Evolutionary conservation across 2,888 invertebrate genomes (phyloP).

Genomic region (Brenthis ino): DNA sequence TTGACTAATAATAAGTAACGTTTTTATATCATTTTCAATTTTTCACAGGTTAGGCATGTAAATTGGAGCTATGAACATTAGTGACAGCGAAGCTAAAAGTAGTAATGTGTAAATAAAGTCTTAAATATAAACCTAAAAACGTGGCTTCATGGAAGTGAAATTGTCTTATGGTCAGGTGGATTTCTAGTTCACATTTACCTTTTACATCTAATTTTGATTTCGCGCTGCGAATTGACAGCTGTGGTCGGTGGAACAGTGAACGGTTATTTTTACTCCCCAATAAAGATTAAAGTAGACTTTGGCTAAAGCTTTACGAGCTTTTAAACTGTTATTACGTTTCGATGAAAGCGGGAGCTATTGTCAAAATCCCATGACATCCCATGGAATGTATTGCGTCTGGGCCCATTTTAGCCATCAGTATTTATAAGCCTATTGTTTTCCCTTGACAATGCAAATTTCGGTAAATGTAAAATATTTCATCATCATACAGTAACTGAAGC

Average conservation of each 20-base stretch:
- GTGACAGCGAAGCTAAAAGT: too few relatives aligned
- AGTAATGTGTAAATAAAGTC: too few relatives aligned
- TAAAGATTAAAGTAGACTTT: slow-evolving; percentile 17
- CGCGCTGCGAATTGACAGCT: neutral
- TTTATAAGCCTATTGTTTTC: slow-evolving; percentile 3
- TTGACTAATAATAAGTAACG: too few relatives aligned
- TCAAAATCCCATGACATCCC: slow-evolving; percentile 15
- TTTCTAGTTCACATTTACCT: too few relatives aligned
- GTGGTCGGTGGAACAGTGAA: neutral
- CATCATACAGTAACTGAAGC: too few relatives aligned
- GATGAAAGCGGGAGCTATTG: slow-evolving; percentile 9
- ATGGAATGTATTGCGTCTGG: neutral
- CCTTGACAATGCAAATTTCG: neutral
- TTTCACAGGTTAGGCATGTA: too few relatives aligned
- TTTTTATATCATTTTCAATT: too few relatives aligned
- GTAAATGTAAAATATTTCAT: neutral
- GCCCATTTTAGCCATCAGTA: slow-evolving; percentile 4
- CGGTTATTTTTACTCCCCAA: slow-evolving; percentile 11
- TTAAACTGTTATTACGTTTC: slow-evolving; percentile 13
- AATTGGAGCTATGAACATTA: too few relatives aligned
- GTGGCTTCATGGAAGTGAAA: too few relatives aligned
- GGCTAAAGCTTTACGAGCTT: slow-evolving; percentile 12
- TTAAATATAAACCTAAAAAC: too few relatives aligned
- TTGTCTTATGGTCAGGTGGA: too few relatives aligned
- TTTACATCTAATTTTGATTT: too few relatives aligned